These are phyloP conservation scores for Sphaerodactylus townsendi DNA, from an alignment of 2,113 vertebrate species.

Conservation along the genomic window DNA sequence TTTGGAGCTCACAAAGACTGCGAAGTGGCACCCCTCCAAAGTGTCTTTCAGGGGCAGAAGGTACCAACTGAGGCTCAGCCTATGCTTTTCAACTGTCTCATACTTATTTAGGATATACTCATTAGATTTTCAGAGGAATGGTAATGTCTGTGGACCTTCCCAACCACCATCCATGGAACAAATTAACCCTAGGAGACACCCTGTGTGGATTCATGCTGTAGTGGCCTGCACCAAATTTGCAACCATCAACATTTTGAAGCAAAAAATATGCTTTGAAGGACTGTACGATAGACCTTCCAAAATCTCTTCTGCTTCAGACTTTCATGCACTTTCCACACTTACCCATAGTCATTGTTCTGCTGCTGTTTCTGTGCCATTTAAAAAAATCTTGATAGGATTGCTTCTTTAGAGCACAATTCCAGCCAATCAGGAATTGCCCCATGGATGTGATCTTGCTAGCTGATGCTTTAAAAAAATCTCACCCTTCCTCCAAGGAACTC, in stretches of 20 bases:
- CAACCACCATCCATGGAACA: too few relatives aligned
- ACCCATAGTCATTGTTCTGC: too few relatives aligned
- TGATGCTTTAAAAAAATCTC: too few relatives aligned
- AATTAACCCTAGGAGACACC: too few relatives aligned
- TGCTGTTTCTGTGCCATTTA: too few relatives aligned
- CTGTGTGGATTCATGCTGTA: too few relatives aligned
- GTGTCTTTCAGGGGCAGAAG: conserved; percentile 87
- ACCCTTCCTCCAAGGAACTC: too few relatives aligned
- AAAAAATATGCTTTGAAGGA: background rate
- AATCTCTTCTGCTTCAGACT: background rate
- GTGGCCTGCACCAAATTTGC: background rate
- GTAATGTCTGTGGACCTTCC: too few relatives aligned
- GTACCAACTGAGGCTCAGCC: conserved; percentile 6
- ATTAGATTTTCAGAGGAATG: too few relatives aligned
- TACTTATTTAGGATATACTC: background rate
- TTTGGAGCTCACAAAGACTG: conserved; percentile 95
- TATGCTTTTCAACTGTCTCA: background rate
- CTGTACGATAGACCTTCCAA: background rate
- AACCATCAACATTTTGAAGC: background rate
- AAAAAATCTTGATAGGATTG: too few relatives aligned
- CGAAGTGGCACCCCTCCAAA: conserved; percentile 88
- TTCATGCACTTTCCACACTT: background rate
- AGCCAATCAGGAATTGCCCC: background rate
- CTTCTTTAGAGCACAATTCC: background rate
- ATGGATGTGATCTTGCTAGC: background rate